A percentile compares a stretch with the other conserved stretches of the same genome.
These are phyloP conservation scores for Pomatorhinus ruficollis DNA, from an alignment of 2,113 vertebrate genomes.

Conservation along the genomic window DNA sequence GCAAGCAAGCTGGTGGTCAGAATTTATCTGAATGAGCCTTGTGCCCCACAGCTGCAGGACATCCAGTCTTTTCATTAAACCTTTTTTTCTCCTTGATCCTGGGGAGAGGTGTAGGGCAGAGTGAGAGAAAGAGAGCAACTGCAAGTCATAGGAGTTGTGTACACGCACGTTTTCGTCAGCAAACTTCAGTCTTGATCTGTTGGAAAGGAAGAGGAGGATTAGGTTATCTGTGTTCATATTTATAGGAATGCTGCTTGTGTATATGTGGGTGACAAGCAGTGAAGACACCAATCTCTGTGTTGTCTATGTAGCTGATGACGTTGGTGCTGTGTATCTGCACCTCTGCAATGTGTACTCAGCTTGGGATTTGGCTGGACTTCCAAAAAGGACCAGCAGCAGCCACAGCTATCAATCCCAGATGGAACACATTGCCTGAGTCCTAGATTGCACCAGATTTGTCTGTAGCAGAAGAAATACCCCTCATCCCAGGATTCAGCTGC, in stretches of 20 bases:
- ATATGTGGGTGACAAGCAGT: not conserved
- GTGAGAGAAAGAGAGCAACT: not conserved
- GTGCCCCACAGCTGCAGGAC: not conserved
- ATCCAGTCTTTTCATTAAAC: not conserved
- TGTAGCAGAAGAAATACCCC: not conserved
- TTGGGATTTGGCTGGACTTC: not conserved
- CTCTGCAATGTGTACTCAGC: not conserved
- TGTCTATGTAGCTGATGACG: accelerated
- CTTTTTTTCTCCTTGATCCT: not conserved
- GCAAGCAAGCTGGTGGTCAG: not conserved
- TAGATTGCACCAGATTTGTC: not conserved
- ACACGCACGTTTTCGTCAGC: not conserved
- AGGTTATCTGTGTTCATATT: not conserved
- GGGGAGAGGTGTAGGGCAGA: not conserved
- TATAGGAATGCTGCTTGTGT: not conserved
- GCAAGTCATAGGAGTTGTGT: not conserved
- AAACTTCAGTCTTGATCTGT: not conserved
- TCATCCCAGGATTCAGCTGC: not conserved
- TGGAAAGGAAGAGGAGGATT: not conserved
- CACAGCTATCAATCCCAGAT: not conserved
- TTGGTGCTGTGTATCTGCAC: not conserved
- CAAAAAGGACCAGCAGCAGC: not conserved
- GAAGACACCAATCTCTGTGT: not conserved
- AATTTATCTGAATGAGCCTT: not conserved
- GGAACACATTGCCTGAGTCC: not conserved